Evolutionary conservation across 2,113 vertebrate genomes (phyloP), one percentile per base, ranked within the genome.

Genomic region (Enhydra lutris): DNA sequence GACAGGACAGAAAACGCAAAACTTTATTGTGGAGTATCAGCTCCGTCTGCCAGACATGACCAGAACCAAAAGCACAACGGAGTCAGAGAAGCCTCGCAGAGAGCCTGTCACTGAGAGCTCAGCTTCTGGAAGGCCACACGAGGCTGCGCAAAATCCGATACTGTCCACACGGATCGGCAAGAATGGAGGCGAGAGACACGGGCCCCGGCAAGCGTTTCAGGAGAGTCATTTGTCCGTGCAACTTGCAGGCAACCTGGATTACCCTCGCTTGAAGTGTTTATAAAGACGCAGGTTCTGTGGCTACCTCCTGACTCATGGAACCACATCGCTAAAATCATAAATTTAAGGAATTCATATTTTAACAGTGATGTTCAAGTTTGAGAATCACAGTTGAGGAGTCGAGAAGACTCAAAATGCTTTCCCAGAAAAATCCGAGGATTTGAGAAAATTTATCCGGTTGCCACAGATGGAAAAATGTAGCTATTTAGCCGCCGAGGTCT

Each of bases 161-260:
- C 2, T 1, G 1, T 34, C 21, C 26, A 29, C 29, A 36, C 1
- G 42, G 18, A 52, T 0, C 21, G 7, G 7, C 7, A 67, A 63
- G 39, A n/a, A 26, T 7, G 1, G 59, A 79, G n/a, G 21, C 26
- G 36, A 50, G 31, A 89, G 52, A n/a, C 61, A 73, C 11, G 17
- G 13, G 18, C 42, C 1, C 6, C 0, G 4, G 29, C 39, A 57
- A 13, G 36, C 1, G 1, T 7, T 1, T 0, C 4, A 4, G n/a
- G n/a, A 7, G 1, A 6, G 45, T 50, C 74, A 5, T 47, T 79
- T n/a, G 24, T n/a, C 11, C 11, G 4, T 10, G 3, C 26, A 31
- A 6, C n/a, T n/a, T 9, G 0, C 85, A 93, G 45, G 42, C 24
- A 69, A 24, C 12, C 18, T 24, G 29, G 31, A 34, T 65, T 7